phyloP scores from a whole-genome alignment of 2,113 vertebrate species.

The Dicerorhinus sumatrensis region DNA sequence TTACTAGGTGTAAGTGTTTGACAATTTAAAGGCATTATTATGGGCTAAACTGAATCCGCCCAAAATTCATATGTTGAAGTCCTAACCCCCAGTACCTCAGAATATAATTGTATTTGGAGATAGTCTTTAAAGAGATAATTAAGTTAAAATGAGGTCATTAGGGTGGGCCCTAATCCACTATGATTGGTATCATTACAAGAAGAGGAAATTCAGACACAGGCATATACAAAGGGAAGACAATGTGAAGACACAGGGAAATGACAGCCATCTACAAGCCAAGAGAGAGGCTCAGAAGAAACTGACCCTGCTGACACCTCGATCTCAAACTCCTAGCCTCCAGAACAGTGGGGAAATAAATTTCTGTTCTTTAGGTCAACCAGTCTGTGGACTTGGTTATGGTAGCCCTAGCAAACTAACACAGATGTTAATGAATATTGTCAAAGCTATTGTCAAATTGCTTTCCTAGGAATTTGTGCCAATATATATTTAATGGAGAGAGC shows the following conservation, averaged over 20 bases:
- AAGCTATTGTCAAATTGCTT: not conserved
- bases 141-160: not conserved
- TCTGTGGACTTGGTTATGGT: not conserved
- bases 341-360: not conserved
- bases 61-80: not conserved
- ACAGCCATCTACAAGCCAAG: not conserved
- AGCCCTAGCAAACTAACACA: not conserved
- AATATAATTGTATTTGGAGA: not conserved
- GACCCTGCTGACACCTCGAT: not conserved
- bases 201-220: not conserved
- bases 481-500: not conserved
- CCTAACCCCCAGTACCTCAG: not conserved
- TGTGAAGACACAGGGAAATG: not conserved
- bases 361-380: not conserved
- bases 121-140: not conserved
- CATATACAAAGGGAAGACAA: not conserved
- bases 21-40: constrained; percentile 14
- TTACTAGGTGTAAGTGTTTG: not conserved
- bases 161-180: not conserved
- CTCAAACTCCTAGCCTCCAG: not conserved
- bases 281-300: not conserved
- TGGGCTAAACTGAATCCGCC: not conserved
- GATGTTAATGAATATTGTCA: not conserved
- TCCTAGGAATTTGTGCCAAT: not conserved
- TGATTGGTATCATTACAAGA: not conserved